Evolutionary conservation across 2,797 vertebrate genomes (phyloP).

Genomic region (Epinephelus awoara): DNA sequence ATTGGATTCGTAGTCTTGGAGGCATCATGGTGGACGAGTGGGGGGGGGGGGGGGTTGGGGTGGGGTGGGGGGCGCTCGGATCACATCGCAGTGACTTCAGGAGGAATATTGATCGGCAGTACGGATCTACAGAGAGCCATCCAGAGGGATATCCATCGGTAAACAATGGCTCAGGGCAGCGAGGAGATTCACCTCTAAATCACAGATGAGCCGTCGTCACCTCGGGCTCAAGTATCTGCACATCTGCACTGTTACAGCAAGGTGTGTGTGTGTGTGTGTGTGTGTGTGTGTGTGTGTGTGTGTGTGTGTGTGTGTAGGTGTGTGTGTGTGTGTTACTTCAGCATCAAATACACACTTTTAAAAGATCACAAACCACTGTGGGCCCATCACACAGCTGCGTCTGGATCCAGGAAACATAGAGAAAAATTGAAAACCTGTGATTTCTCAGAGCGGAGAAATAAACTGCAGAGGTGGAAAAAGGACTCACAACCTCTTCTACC

Average conservation of each 20-base stretch:
- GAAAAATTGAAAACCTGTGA: too few relatives aligned
- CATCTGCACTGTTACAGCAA: constrained; percentile 23
- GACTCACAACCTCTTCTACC: too few relatives aligned
- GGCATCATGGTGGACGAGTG: constrained; percentile 54
- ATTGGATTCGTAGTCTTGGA: constrained; percentile 79
- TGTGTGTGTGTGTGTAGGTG: constrained; percentile 1
- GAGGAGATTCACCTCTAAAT: constrained; percentile 59
- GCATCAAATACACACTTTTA: neutral
- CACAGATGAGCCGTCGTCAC: constrained; percentile 63
- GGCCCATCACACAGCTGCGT: neutral
- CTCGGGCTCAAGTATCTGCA: constrained; percentile 43
- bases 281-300: constrained; percentile 21
- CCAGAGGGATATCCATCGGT: constrained; percentile 63
- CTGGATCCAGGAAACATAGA: neutral
- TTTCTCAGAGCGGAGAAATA: neutral
- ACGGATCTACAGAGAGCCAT: constrained; percentile 53
- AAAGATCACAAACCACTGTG: neutral
- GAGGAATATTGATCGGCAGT: constrained; percentile 68
- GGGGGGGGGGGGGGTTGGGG: too few relatives aligned
- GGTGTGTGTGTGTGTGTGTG: constrained; percentile 4
- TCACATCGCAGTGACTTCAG: constrained; percentile 54
- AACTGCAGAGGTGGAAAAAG: neutral
- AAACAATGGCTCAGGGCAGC: constrained; percentile 64
- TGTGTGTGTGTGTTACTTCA: neutral
- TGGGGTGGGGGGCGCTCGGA: constrained; percentile 17